Percentiles rank a stretch among this genome's conserved stretches.
These are phyloP conservation scores for Eristalinus aeneus DNA, from an alignment of 2,888 invertebrate species.

Conservation along the genomic window DNA sequence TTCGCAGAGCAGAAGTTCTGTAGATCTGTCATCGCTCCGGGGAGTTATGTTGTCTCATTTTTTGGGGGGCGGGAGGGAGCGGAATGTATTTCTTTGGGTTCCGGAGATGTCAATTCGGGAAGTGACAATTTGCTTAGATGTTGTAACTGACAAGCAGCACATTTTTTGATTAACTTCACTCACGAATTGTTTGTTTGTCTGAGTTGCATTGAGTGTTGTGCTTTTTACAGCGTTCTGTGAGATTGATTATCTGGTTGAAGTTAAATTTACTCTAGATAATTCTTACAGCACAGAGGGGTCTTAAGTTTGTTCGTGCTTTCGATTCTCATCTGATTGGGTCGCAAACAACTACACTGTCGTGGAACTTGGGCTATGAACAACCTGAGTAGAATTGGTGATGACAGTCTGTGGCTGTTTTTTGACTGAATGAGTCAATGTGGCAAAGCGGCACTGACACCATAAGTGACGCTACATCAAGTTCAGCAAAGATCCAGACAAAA, in stretches of 20 bases:
- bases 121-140: background rate
- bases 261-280: background rate
- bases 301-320: background rate
- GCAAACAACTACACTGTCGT: too few species aligned
- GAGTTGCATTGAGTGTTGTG: background rate
- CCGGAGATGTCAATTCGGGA: background rate
- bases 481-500: too few species aligned
- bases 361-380: too few species aligned
- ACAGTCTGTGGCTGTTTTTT: too few species aligned
- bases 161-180: background rate
- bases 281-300: background rate
- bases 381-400: too few species aligned
- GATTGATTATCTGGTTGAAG: background rate
- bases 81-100: background rate
- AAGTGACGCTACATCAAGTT: too few species aligned
- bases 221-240: background rate
- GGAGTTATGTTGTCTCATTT: constrained; percentile 11
- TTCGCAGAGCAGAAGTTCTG: constrained; percentile 18
- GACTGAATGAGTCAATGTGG: too few species aligned
- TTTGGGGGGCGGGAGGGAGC: background rate
- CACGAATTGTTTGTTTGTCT: too few species aligned
- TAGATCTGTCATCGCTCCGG: constrained; percentile 21
- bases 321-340: too few species aligned
- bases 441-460: too few species aligned
- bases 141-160: background rate